Evolutionary conservation across 2,113 vertebrate genomes (phyloP).

Genomic region (Polyodon spathula): DNA sequence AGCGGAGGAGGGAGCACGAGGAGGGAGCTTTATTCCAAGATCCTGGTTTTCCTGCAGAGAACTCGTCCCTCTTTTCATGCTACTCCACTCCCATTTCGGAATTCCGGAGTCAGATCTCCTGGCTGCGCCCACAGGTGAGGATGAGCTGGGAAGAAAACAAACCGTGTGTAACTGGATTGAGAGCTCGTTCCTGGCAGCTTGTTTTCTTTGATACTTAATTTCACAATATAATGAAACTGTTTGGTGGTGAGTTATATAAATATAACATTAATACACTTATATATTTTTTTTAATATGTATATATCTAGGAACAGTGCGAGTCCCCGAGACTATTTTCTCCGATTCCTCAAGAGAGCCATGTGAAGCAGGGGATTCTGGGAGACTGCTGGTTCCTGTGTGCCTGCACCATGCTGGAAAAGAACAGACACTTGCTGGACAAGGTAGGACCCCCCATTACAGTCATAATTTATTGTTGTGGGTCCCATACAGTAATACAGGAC

Average conservation of each 20-base stretch:
- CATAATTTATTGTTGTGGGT: conserved; percentile 41
- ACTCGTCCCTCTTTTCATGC: conserved; percentile 67
- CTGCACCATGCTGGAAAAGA: conserved; percentile 75
- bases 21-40: conserved; percentile 61
- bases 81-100: conserved; percentile 69
- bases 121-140: conserved; percentile 82
- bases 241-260: not conserved
- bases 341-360: conserved; percentile 54
- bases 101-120: conserved; percentile 68
- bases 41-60: conserved; percentile 60
- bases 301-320: conserved; percentile 73
- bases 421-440: conserved; percentile 69
- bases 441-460: conserved; percentile 36
- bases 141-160: not conserved
- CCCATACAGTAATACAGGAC: conserved; percentile 23
- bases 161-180: not conserved
- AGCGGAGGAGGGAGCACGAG: conserved; percentile 12
- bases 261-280: not conserved
- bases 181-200: not conserved
- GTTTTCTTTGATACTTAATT: not conserved
- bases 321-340: conserved; percentile 69
- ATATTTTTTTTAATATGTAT: conserved; percentile 1
- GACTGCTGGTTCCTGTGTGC: conserved; percentile 97
- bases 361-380: conserved; percentile 86
- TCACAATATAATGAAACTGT: accelerated